Evolutionary conservation across 1,140 invertebrate genomes (phyloP).

Genomic region (Amyelois transitella): DNA sequence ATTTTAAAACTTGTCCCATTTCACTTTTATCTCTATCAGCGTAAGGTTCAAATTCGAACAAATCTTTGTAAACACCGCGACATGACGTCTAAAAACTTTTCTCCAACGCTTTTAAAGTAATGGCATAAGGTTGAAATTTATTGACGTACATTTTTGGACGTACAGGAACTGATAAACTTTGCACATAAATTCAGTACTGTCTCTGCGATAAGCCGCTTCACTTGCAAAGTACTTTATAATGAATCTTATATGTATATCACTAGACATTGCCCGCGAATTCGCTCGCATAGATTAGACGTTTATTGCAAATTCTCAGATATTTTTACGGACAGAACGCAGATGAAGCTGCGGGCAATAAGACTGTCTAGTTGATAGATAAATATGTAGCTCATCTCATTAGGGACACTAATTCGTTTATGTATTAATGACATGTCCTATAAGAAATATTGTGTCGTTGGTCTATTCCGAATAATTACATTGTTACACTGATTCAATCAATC

Average conservation of each 20-base stretch:
- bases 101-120: not conserved
- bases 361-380: too few species aligned
- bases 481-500: too few species aligned
- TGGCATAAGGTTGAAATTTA: not conserved
- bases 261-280: not conserved
- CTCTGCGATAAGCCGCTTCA: not conserved
- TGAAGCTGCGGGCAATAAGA: too few species aligned
- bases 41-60: not conserved
- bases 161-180: conserved; percentile 1
- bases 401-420: too few species aligned
- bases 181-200: conserved; percentile 2
- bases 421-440: too few species aligned
- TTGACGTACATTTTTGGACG: not conserved
- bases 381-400: too few species aligned
- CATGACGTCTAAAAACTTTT: not conserved
- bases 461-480: too few species aligned
- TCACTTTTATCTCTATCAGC: not conserved
- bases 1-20: too few species aligned
- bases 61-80: not conserved
- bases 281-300: not conserved
- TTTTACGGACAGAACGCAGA: too few species aligned
- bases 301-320: too few species aligned
- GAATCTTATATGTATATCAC: not conserved
- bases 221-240: not conserved
- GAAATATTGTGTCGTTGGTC: too few species aligned